Percentiles rank a stretch among this genome's conserved stretches.
These are phyloP conservation scores for Aphaenogaster rudis DNA, from an alignment of 1,140 invertebrate genomes.

Conservation along the genomic window DNA sequence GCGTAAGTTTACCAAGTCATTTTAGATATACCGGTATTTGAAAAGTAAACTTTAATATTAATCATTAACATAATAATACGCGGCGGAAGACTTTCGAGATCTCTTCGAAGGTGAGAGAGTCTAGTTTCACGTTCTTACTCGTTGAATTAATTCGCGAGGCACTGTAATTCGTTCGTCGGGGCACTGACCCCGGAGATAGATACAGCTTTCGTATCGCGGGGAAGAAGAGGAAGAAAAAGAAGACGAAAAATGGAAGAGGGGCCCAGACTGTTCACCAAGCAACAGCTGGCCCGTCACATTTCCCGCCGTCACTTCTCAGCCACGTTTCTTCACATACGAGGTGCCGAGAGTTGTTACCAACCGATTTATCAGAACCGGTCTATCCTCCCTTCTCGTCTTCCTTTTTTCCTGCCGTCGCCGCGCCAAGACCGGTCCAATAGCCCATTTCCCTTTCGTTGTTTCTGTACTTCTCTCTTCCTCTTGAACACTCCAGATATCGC, in stretches of 20 bases:
- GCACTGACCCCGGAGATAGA: constrained; percentile 69
- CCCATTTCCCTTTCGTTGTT: constrained; percentile 71
- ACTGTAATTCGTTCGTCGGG: constrained; percentile 58
- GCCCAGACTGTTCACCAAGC: constrained; percentile 69
- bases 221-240: constrained; percentile 46
- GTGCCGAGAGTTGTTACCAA: constrained; percentile 76
- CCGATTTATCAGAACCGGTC: constrained; percentile 80
- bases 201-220: constrained; percentile 60
- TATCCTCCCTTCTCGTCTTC: constrained; percentile 39
- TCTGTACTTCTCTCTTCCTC: constrained; percentile 20
- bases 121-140: neutral
- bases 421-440: constrained; percentile 63
- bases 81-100: neutral
- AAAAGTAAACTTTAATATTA: constrained; percentile 16
- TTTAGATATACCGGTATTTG: neutral
- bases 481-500: neutral
- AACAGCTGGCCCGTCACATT: constrained; percentile 79
- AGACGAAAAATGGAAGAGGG: constrained; percentile 38
- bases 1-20: neutral
- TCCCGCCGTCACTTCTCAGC: constrained; percentile 64
- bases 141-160: constrained; percentile 70
- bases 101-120: neutral
- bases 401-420: constrained; percentile 45
- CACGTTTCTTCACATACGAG: constrained; percentile 66
- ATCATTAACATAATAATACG: constrained; percentile 9